Evolutionary conservation across 2,113 vertebrate species (phyloP).

Genomic region (Hippoglossus stenolepis): DNA sequence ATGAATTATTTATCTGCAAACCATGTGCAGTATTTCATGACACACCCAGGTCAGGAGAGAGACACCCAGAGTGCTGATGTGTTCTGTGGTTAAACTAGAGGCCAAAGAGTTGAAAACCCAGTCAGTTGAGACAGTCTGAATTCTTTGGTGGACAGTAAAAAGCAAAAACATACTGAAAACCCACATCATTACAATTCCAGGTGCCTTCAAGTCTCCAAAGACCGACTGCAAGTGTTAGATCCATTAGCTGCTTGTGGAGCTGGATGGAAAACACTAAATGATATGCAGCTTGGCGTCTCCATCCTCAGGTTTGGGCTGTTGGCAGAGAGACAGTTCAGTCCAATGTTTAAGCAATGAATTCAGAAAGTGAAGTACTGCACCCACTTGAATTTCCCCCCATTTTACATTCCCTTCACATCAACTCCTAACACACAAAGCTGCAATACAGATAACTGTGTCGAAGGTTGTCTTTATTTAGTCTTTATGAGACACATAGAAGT

Average conservation of each 20-base stretch:
- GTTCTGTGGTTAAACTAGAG: background rate
- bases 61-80: background rate
- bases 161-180: constrained; percentile 34
- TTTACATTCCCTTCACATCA: constrained; percentile 7
- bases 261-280: constrained; percentile 5
- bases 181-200: constrained; percentile 58
- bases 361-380: background rate
- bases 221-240: constrained; percentile 56
- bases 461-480: background rate
- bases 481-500: background rate
- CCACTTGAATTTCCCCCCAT: background rate
- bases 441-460: background rate
- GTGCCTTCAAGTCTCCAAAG: constrained; percentile 58
- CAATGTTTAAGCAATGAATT: no score
- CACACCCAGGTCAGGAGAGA: background rate
- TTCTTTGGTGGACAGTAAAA: constrained; percentile 33
- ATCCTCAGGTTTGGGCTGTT: constrained; percentile 35
- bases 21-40: background rate
- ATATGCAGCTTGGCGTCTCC: constrained; percentile 10
- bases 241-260: constrained; percentile 46
- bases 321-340: constrained; percentile 12
- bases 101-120: background rate
- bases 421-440: background rate
- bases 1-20: background rate
- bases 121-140: background rate